Evolutionary conservation across 2,888 invertebrate genomes (phyloP).

Genomic region (Patella pellucida): DNA sequence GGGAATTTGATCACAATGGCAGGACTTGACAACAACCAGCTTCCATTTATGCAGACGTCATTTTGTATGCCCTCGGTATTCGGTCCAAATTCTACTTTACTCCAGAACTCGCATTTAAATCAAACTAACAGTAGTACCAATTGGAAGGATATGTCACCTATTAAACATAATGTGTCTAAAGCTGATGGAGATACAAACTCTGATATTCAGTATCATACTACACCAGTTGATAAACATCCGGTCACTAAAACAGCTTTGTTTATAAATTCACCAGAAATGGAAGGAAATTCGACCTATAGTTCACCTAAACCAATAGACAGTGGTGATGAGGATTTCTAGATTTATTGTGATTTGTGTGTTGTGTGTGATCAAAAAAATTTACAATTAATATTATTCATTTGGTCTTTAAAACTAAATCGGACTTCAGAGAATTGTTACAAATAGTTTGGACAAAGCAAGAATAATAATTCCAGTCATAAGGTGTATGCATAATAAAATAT

Average conservation of each 20-base stretch:
- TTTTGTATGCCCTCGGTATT: background rate
- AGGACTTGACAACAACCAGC: conserved; percentile 58
- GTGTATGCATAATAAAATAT: too few relatives aligned
- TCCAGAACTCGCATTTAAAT: background rate
- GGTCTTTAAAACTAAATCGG: too few relatives aligned
- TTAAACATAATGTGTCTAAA: background rate
- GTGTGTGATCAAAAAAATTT: background rate
- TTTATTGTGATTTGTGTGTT: background rate
- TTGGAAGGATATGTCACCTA: background rate
- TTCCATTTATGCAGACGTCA: conserved; percentile 40
- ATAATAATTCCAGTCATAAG: too few relatives aligned
- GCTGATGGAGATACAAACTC: background rate
- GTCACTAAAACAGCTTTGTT: background rate
- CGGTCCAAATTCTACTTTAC: background rate
- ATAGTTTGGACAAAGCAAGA: too few relatives aligned
- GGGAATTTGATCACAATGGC: conserved; percentile 67
- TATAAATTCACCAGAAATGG: conserved; percentile 1
- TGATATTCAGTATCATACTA: background rate
- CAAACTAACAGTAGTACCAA: background rate
- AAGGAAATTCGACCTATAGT: background rate
- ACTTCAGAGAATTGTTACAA: too few relatives aligned
- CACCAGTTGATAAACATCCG: background rate
- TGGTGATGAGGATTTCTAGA: background rate
- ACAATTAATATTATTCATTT: too few relatives aligned
- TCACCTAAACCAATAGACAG: background rate